A percentile compares a stretch with the other conserved stretches of the same genome.
These are phyloP conservation scores for Diloba caeruleocephala DNA, from an alignment of 2,888 invertebrate genomes.

Conservation along the genomic window DNA sequence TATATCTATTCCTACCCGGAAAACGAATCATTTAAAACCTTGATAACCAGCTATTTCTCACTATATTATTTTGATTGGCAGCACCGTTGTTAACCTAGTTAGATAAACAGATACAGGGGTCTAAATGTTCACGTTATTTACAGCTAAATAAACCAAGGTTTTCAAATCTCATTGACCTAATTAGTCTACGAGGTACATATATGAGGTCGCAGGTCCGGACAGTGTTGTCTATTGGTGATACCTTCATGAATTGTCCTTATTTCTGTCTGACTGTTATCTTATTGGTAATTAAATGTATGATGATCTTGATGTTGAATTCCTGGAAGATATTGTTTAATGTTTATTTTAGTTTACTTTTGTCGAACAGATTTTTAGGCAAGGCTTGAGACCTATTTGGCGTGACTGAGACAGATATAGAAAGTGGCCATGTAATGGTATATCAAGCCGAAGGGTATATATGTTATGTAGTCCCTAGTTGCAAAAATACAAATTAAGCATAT, in stretches of 20 bases:
- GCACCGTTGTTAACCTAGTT: constrained; percentile 74
- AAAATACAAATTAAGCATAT: no score
- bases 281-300: constrained; percentile 1
- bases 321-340: neutral
- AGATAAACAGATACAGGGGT: constrained; percentile 74
- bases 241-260: constrained; percentile 27
- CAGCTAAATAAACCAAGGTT: constrained; percentile 73
- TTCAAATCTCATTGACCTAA: constrained; percentile 79
- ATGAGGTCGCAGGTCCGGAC: constrained; percentile 21
- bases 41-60: constrained; percentile 19
- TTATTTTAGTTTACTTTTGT: no score
- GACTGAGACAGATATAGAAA: no score
- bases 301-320: neutral
- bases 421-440: no score
- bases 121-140: constrained; percentile 63
- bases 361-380: no score
- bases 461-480: no score
- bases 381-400: no score
- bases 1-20: constrained; percentile 50
- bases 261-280: constrained; percentile 2
- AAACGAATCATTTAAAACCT: constrained; percentile 24
- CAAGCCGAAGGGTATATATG: no score
- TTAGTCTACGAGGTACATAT: constrained; percentile 50
- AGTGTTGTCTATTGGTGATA: neutral
- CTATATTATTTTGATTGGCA: constrained; percentile 34